Evolutionary conservation across 2,113 vertebrate species (phyloP), one percentile per base, ranked within the genome.

Genomic region (Takifugu flavidus): DNA sequence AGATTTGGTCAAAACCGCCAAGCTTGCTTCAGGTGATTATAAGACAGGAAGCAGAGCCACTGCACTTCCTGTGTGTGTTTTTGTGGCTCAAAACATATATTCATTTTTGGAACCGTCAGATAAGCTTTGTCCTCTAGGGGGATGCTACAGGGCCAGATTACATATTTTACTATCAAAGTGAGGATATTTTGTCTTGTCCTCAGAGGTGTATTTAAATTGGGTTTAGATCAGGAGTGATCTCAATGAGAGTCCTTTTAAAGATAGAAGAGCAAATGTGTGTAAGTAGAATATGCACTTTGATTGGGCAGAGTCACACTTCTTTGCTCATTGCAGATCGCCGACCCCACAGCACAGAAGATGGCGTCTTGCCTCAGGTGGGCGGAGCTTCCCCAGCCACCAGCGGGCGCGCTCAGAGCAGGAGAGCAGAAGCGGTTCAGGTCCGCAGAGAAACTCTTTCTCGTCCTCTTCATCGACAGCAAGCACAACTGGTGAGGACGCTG

Each of bases 361-460:
- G 89, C 82, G 61, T 91, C 88, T 65, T 92, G 87, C 79, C 94
- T 91, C 92, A 94, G 91, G 0, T 95, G 92, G 78, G 93, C 89
- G 89, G 94, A 91, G 78, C 95, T 94, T 82, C 94, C 94, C 8
- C 92, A 86, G 46, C 94, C 95, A 3, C 95, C 95, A 13, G 89
- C 83, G 91, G 95, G 93, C 77, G 96, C 95, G 55, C 89, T 95
- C 84, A 91, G 91, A 91, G 89, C 91, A 39, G 97, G 95, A 82
- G 97, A 96, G 87, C 95, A 92, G 91, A 99, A 94, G 95, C 95
- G 95, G 93, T 96, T 91, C 91, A 95, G 92, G 92, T 95, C 94
- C 49, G 95, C 92, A 0, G 97, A 97, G 92, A 96, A 93, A 86
- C 92, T 96, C 55, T 98, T 95, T 87, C 93, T 97, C 67, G 96